Percentiles rank a stretch among this genome's conserved stretches.
These are phyloP conservation scores for Smutsia temminckii DNA, from an alignment of 2,797 vertebrate species.

Conservation along the genomic window DNA sequence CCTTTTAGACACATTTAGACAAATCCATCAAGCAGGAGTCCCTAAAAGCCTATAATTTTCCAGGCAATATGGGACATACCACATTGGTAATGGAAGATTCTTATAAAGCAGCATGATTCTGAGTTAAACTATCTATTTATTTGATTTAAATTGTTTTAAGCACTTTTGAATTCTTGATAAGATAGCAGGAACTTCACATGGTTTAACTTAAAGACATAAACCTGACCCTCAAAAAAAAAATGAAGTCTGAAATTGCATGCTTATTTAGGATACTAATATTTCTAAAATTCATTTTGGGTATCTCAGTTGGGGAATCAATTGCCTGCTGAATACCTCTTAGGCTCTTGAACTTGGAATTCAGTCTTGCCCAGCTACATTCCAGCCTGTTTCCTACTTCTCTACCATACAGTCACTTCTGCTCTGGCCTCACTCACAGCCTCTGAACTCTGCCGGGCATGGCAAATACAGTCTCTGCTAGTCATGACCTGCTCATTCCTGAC, in stretches of 20 bases:
- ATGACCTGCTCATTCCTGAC: background rate
- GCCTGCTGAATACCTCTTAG: background rate
- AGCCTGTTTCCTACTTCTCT: background rate
- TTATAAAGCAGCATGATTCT: slow-evolving; percentile 57
- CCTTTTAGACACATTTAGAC: slow-evolving; percentile 60
- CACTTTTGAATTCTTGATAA: slow-evolving; percentile 65
- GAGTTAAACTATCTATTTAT: slow-evolving; percentile 66
- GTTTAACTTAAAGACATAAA: slow-evolving; percentile 61
- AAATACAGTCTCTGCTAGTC: background rate
- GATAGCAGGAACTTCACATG: slow-evolving; percentile 46
- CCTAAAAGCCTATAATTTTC: slow-evolving; percentile 67
- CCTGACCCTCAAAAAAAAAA: slow-evolving; percentile 18
- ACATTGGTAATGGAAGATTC: slow-evolving; percentile 69
- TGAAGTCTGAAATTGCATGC: slow-evolving; percentile 1
- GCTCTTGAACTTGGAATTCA: slow-evolving; percentile 30
- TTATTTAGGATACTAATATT: slow-evolving; percentile 45
- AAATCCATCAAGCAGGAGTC: slow-evolving; percentile 60
- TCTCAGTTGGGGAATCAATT: background rate
- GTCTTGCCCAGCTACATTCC: background rate
- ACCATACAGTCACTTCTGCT: background rate
- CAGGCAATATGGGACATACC: background rate
- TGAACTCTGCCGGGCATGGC: background rate
- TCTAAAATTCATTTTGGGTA: background rate
- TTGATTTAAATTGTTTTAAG: slow-evolving; percentile 75
- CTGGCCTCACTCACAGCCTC: background rate